Base-by-base conservation (phyloP, 1,140 invertebrate genomes). In the Saccostrea echinata region DNA sequence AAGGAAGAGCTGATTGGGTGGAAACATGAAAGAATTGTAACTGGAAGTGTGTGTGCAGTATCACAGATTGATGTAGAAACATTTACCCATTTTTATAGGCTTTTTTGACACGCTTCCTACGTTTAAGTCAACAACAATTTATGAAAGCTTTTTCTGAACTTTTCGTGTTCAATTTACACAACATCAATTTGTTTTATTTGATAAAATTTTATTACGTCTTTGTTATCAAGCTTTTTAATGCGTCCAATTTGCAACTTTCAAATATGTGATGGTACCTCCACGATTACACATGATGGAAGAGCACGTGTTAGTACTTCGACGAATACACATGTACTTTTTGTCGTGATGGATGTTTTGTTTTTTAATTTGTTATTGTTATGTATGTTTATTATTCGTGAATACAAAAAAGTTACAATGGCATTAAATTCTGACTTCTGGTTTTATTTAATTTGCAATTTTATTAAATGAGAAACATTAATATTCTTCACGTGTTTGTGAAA, bases 321-420 rank as follows among this genome's bases (percentile, higher is more conserved):
- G 68, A 24, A 76, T 27, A 76, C 12, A 76, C 27, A 16, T 76
- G 24, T 12, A 76, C 27, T 76, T 76, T 30, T 30, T 33, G 68
- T 76, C 24, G 68, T 76, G 68, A 76, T 33, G n/a, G 27, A 76
- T 76, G 30, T 76, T 33, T 76, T 76, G 68, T 76, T 27, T 76
- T 57, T 57, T 16, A 21, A 18, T 13, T 76, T 76, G 3, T 30
- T 13, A 76, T 76, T 27, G 68, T 76, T 76, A 76, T 76, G 68
- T 76, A 76, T 76, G 68, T 76, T 33, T 30, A 30, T 76, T 76
- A 76, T 76, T 76, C 68, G 68, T 76, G 30, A 76, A 76, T 33
- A 33, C 11, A 76, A 30, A 27, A 76, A 76, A 76, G 27, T 30
- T 76, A 30, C 24, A 33, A 30, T 16, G 24, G 9, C 24, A 30